Evolutionary conservation across 2,113 vertebrate species (phyloP).

Genomic region (Oxygymnocypris stewartii): DNA sequence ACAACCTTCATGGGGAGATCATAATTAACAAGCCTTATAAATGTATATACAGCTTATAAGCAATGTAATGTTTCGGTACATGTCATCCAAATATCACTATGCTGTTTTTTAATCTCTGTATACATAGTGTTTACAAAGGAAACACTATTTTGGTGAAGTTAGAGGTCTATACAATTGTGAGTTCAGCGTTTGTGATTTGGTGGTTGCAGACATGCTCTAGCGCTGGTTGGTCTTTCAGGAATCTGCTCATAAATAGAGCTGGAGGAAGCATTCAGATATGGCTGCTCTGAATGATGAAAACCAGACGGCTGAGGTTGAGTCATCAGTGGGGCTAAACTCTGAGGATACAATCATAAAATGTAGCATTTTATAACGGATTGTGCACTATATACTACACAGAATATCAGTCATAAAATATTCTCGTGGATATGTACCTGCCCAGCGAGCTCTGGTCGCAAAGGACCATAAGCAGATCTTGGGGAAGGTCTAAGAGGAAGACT

Average conservation of each 20-base stretch:
- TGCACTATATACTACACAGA: neutral
- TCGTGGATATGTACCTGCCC: conserved; percentile 39
- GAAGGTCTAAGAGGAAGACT: conserved; percentile 53
- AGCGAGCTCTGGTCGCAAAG: conserved; percentile 24
- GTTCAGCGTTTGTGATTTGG: conserved; percentile 43
- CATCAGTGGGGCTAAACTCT: conserved; percentile 36
- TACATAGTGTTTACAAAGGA: neutral
- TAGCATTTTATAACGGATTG: neutral
- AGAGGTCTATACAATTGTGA: neutral
- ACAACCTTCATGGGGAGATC: neutral
- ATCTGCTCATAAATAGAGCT: conserved; percentile 59
- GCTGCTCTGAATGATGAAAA: conserved; percentile 15
- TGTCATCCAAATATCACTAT: neutral
- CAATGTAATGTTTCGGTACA: neutral
- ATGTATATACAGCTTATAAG: neutral
- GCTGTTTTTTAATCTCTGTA: neutral
- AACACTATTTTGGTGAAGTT: neutral
- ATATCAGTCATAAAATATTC: neutral
- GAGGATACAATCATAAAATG: neutral
- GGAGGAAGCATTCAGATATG: neutral
- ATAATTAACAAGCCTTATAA: neutral
- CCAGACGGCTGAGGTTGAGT: neutral
- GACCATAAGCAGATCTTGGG: conserved; percentile 16
- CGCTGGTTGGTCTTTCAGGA: conserved; percentile 43
- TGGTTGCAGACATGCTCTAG: conserved; percentile 47